Evolutionary conservation across 2,888 invertebrate species (phyloP).

Genomic region (Thereva unica): DNA sequence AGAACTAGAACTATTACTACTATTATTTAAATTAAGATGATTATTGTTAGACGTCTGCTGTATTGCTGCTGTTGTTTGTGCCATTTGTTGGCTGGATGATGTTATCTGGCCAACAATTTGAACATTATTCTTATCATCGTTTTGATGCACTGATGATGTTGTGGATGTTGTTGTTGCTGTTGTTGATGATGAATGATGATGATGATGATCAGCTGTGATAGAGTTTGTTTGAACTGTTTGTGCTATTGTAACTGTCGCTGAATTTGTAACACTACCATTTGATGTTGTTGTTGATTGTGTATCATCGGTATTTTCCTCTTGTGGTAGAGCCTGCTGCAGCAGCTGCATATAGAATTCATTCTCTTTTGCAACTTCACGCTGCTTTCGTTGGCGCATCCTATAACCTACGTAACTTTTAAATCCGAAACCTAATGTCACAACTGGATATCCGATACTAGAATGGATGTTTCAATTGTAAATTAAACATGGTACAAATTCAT

Average conservation of each 20-base stretch:
- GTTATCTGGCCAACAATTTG: conserved; percentile 45
- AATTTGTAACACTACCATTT: conserved; percentile 36
- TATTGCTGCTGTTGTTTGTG: conserved; percentile 41
- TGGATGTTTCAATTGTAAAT: not conserved
- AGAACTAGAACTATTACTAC: conserved; percentile 44
- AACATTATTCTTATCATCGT: conserved; percentile 50
- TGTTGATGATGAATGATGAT: no score
- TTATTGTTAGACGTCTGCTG: conserved; percentile 42
- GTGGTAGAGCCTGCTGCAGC: conserved; percentile 87
- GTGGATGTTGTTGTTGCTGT: no score
- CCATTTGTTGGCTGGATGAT: conserved; percentile 39
- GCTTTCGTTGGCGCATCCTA: conserved; percentile 86
- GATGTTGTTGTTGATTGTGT: conserved; percentile 41
- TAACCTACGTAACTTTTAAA: conserved; percentile 92
- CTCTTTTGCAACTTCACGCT: conserved; percentile 90
- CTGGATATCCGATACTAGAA: conserved; percentile 87
- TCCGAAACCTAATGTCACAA: conserved; percentile 93
- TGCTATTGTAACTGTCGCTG: conserved; percentile 41
- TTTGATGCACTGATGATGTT: conserved; percentile 43
- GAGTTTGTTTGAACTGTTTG: conserved; percentile 45
- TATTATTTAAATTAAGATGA: conserved; percentile 45
- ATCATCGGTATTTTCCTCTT: conserved; percentile 53
- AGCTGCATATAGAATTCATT: conserved; percentile 94
- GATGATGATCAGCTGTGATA: conserved; percentile 40
- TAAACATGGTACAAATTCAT: no score